These are phyloP conservation scores for Epinephelus awoara DNA, from an alignment of 2,797 vertebrate genomes.

Conservation along the genomic window DNA sequence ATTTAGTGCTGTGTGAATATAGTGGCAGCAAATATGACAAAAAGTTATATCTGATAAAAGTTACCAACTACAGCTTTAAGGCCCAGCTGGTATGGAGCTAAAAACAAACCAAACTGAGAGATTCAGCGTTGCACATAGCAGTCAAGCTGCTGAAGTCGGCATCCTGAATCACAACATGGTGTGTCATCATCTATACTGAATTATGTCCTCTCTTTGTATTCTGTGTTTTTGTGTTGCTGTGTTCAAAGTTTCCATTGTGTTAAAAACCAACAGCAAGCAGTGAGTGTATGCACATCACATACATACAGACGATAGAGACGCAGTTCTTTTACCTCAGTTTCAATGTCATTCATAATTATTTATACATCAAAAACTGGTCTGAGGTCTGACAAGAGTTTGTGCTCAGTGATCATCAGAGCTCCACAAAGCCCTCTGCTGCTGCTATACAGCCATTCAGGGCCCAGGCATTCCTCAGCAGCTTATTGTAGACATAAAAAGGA, in stretches of 20 bases:
- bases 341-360: slow-evolving; percentile 12
- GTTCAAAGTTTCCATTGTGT: too few species aligned
- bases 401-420: not conserved
- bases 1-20: too few species aligned
- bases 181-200: not conserved
- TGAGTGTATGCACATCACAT: not conserved
- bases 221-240: not conserved
- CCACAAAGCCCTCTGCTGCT: slow-evolving; percentile 17
- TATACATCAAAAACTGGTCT: slow-evolving; percentile 24
- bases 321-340: not conserved
- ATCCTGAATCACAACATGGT: not conserved
- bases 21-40: too few species aligned
- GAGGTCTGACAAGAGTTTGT: not conserved
- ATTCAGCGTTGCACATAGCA: not conserved
- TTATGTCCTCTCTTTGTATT: not conserved
- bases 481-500: slow-evolving; percentile 15
- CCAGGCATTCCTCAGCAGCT: slow-evolving; percentile 23
- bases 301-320: not conserved
- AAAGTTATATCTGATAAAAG: too few species aligned
- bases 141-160: not conserved
- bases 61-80: too few species aligned
- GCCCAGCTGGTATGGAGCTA: not conserved
- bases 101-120: not conserved
- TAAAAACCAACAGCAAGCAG: not conserved
- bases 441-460: slow-evolving; percentile 16